Conservation (phyloP, 2,797 vertebrate species). For the Falco concolor region DNA sequence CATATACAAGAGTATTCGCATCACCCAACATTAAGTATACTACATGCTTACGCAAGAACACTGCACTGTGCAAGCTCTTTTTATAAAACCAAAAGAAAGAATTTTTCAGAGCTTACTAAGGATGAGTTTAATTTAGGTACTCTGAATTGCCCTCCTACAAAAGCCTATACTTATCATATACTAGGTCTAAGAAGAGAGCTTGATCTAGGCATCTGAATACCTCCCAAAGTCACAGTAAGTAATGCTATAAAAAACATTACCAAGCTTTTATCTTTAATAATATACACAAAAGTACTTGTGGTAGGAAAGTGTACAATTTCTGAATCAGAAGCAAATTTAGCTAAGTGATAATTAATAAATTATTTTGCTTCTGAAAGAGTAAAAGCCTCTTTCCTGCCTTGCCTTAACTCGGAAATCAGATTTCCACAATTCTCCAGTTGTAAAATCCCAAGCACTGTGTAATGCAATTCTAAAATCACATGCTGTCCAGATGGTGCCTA, state of each 20-base stretch:
- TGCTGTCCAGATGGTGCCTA: neutral
- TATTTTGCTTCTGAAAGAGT: neutral
- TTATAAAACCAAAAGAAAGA: neutral
- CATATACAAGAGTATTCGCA: neutral
- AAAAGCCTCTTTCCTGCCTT: neutral
- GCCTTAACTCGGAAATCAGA: neutral
- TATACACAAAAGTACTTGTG: neutral
- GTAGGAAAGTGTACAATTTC: neutral
- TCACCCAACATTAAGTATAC: neutral
- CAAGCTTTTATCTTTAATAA: neutral
- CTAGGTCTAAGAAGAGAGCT: neutral
- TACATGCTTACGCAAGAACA: neutral
- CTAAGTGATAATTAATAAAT: neutral
- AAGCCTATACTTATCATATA: neutral
- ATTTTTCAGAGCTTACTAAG: neutral
- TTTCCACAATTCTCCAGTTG: neutral
- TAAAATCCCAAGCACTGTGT: neutral
- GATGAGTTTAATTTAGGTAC: neutral
- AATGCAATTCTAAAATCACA: neutral
- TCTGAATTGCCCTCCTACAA: neutral
- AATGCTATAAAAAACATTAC: neutral
- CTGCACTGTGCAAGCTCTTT: neutral
- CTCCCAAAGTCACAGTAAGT: neutral
- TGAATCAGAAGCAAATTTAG: neutral
- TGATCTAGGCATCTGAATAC: neutral